Conservation (phyloP, 2,113 vertebrate genomes). For the Phrynosoma blainvillii region DNA sequence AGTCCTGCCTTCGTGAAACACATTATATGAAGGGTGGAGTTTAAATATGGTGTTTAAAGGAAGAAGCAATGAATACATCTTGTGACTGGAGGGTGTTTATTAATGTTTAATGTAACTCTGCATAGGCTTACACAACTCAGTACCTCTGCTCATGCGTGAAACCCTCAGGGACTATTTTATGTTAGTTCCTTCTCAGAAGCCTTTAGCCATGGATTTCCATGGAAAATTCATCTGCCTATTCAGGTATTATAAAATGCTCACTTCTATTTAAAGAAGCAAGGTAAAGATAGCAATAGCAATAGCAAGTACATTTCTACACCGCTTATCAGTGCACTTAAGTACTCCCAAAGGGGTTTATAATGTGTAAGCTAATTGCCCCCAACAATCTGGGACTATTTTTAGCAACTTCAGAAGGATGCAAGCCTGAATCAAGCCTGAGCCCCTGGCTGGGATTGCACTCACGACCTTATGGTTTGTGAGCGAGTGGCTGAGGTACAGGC, state of each 20-base stretch:
- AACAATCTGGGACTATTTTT: too few relatives aligned
- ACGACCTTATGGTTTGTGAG: too few relatives aligned
- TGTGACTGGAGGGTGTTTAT: background rate
- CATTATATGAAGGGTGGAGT: background rate
- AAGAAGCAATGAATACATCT: background rate
- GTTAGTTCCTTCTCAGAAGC: background rate
- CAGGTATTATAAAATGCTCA: background rate
- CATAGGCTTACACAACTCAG: background rate
- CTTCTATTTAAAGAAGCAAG: background rate
- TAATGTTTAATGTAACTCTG: background rate
- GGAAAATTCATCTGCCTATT: background rate
- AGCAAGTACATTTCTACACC: background rate
- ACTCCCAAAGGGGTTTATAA: too few relatives aligned
- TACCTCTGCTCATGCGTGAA: background rate
- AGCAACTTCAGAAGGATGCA: too few relatives aligned
- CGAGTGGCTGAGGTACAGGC: too few relatives aligned
- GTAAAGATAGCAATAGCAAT: background rate
- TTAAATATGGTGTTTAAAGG: background rate
- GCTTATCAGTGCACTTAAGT: too few relatives aligned
- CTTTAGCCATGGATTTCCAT: background rate
- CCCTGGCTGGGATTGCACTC: too few relatives aligned
- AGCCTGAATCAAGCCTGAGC: too few relatives aligned
- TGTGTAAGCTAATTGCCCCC: too few relatives aligned
- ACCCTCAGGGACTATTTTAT: background rate
- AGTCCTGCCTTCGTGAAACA: background rate